Base-by-base conservation (phyloP, 2,113 vertebrate species). In the Mustela lutreola region DNA sequence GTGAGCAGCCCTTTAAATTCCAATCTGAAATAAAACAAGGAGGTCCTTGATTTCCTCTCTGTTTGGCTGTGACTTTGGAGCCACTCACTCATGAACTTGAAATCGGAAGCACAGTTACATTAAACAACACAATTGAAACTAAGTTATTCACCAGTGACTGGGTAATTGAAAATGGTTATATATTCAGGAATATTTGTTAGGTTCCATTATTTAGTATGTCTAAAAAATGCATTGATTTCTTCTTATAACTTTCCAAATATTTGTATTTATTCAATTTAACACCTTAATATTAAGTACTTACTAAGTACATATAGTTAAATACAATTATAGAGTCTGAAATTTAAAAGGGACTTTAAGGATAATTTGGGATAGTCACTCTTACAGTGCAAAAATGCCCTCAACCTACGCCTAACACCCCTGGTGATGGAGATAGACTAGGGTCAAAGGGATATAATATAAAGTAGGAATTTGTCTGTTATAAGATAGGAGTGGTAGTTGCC, bases 21-120 rank as follows among this genome's bases (percentile, higher is more conserved):
- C 93, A 90, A 80, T 92, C 94, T 96, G 82, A 78, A 93, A 45
- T 95, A 84, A 94, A 95, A 96, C 85, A 95, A 95, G 76, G 48
- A 78, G 11, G 5, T 85, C 53, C 26, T 88, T 97, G 96, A 89
- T 86, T 93, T 97, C 71, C 56, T 85, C 33, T 95, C 60, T 42
- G 3, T 94, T 83, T 88, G 36, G 28, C 67, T 96, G 50, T 96
- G 76, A 85, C 70, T 96, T 96, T 86, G 65, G 82, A 96, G 65
- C 45, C 31, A 91, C 18, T 92, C 42, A 89, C 94, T 93, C 78
- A 94, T 97, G 81, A 86, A 93, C 45, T 95, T 96, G 71, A 98
- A 89, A 87, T 95, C 9, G 42, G 83, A 95, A 91, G 65, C 65
- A 78, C 31, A 89, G 36, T 91, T 97, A 89, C 14, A 53, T 81